These are phyloP conservation scores for Candoia aspera DNA, from an alignment of 2,113 vertebrate genomes.

Conservation along the genomic window DNA sequence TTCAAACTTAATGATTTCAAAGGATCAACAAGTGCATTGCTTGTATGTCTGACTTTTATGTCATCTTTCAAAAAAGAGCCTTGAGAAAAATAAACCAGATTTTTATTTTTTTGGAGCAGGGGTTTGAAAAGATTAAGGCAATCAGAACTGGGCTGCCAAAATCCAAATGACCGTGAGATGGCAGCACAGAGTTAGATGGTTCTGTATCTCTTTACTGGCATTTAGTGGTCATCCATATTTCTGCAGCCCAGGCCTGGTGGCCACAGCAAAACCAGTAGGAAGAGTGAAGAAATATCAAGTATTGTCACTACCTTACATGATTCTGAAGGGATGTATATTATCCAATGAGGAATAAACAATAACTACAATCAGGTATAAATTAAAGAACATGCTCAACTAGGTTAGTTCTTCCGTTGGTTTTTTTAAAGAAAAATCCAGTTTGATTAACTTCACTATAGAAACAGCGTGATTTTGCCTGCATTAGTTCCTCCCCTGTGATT, in stretches of 20 bases:
- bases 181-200: neutral
- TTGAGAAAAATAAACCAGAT: neutral
- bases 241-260: neutral
- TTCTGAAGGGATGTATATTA: neutral
- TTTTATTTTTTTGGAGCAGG: neutral
- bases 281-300: neutral
- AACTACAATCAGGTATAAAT: neutral
- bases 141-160: neutral
- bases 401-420: neutral
- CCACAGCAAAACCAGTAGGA: neutral
- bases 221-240: neutral
- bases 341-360: neutral
- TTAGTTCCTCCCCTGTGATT: neutral
- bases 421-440: slow-evolving; percentile 1
- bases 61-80: slow-evolving; percentile 16
- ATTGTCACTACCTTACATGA: slow-evolving; percentile 8
- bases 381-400: neutral
- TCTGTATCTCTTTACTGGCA: neutral
- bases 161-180: neutral
- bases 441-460: neutral
- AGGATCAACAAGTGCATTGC: slow-evolving; percentile 8
- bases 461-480: neutral
- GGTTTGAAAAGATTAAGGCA: neutral
- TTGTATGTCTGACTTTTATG: slow-evolving; percentile 26
- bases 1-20: slow-evolving; percentile 3